Conservation (phyloP, 2,888 invertebrate species). For the Coleophora deauratella region DNA sequence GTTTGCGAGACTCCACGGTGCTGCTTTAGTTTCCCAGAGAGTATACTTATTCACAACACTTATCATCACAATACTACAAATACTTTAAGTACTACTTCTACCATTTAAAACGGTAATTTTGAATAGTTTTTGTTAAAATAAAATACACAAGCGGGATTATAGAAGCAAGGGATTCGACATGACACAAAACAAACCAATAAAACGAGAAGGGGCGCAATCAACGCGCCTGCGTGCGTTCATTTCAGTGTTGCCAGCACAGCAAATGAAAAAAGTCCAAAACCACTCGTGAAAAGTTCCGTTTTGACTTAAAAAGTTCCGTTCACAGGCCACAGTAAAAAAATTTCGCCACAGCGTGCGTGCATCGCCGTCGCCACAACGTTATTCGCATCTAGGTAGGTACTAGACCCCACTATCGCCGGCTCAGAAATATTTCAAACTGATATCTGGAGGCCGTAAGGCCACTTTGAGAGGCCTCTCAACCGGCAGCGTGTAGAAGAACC, state of each 20-base stretch:
- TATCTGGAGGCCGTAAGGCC: no score
- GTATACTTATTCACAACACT: constrained; percentile 72
- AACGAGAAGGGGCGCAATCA: constrained; percentile 50
- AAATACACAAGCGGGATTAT: constrained; percentile 58
- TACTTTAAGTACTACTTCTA: constrained; percentile 47
- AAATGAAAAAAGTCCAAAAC: no score
- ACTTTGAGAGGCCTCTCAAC: no score
- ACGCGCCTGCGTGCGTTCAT: constrained; percentile 67
- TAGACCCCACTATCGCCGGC: no score
- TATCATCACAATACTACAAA: constrained; percentile 70
- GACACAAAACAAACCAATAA: constrained; percentile 69
- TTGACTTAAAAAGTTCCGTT: no score
- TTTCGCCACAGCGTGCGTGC: no score
- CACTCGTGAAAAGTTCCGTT: no score
- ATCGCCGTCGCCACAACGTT: no score
- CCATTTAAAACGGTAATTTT: constrained; percentile 46
- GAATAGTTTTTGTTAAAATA: constrained; percentile 49
- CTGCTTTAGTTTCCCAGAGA: constrained; percentile 71
- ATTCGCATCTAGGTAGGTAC: no score
- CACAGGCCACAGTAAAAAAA: no score
- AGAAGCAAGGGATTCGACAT: constrained; percentile 60
- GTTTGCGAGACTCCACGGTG: constrained; percentile 76
- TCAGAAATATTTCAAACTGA: no score
- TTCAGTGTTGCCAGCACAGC: constrained; percentile 2
- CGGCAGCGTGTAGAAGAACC: no score